These are phyloP conservation scores for Andrena bicolor DNA, from an alignment of 2,888 invertebrate genomes.

Conservation along the genomic window DNA sequence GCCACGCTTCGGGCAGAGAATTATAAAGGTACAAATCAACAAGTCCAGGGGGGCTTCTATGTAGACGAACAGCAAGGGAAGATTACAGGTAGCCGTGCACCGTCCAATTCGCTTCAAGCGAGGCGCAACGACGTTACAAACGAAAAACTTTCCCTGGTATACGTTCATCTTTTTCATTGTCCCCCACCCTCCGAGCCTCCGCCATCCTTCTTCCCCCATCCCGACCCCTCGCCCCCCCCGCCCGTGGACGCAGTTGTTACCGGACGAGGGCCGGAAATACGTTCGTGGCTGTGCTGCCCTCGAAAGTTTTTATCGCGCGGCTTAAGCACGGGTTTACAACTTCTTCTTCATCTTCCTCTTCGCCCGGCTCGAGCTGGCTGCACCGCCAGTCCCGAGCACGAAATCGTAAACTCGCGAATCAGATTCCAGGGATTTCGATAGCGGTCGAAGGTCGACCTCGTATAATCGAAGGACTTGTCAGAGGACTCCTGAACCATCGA, in stretches of 20 bases:
- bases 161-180: constrained; percentile 66
- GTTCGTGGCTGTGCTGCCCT: constrained; percentile 59
- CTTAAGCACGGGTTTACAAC: constrained; percentile 71
- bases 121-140: constrained; percentile 52
- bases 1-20: constrained; percentile 11
- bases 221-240: not conserved
- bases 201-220: constrained; percentile 38
- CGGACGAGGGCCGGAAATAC: constrained; percentile 66
- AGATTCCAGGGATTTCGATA: constrained; percentile 63
- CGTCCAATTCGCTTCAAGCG: constrained; percentile 48
- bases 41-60: not conserved
- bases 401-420: constrained; percentile 70
- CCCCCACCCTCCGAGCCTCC: constrained; percentile 49
- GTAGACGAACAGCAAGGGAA: not conserved
- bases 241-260: constrained; percentile 56
- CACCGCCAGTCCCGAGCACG: constrained; percentile 47
- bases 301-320: constrained; percentile 72
- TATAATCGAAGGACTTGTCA: constrained; percentile 63
- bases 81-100: constrained; percentile 54
- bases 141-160: constrained; percentile 53
- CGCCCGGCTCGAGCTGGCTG: constrained; percentile 3
- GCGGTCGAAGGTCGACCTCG: constrained; percentile 40
- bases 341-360: constrained; percentile 54
- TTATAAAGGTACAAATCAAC: constrained; percentile 42
- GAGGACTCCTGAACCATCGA: constrained; percentile 5